phyloP scores from a whole-genome alignment of 1,140 invertebrate genomes.

The Mesaphorura yosii region DNA sequence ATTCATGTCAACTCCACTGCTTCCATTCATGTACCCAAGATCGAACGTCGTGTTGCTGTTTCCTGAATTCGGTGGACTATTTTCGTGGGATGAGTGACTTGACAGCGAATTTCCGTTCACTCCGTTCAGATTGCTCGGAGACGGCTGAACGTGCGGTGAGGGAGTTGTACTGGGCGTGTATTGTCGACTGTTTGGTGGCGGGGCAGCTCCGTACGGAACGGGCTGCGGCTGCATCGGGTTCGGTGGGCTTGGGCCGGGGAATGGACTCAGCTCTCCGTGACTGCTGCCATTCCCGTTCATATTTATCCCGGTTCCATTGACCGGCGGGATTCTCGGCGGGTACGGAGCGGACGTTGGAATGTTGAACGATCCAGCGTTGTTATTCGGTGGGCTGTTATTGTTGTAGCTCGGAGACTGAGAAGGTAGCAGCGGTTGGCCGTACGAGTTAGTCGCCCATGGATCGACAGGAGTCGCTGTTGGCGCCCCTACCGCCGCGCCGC shows the following conservation, averaged over 20 bases:
- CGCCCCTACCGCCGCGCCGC: not conserved
- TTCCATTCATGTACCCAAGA: slow-evolving; percentile 16
- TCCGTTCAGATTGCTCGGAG: slow-evolving; percentile 22
- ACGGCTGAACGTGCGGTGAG: slow-evolving; percentile 24
- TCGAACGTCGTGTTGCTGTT: slow-evolving; percentile 3
- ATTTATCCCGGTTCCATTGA: not conserved
- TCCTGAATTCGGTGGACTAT: slow-evolving; percentile 1
- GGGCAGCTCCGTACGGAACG: slow-evolving; percentile 20
- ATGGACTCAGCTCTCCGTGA: slow-evolving; percentile 8
- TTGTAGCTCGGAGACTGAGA: not conserved
- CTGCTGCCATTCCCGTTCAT: not conserved
- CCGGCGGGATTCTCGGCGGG: not conserved
- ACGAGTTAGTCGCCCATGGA: slow-evolving; percentile 11
- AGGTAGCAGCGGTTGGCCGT: slow-evolving; percentile 20
- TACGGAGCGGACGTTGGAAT: slow-evolving; percentile 23
- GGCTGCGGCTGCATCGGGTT: slow-evolving; percentile 23
- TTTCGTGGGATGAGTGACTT: slow-evolving; percentile 2
- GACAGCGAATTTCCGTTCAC: slow-evolving; percentile 15
- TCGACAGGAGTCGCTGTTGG: slow-evolving; percentile 10
- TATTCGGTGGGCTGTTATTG: slow-evolving; percentile 1
- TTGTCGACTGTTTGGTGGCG: slow-evolving; percentile 24
- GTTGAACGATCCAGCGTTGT: slow-evolving; percentile 13
- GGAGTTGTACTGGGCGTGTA: slow-evolving; percentile 27
- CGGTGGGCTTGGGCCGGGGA: slow-evolving; percentile 24
- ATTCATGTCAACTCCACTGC: slow-evolving; percentile 1